Evolutionary conservation across 1,140 invertebrate species (phyloP).

Genomic region (Macrobrachium rosenbergii): DNA sequence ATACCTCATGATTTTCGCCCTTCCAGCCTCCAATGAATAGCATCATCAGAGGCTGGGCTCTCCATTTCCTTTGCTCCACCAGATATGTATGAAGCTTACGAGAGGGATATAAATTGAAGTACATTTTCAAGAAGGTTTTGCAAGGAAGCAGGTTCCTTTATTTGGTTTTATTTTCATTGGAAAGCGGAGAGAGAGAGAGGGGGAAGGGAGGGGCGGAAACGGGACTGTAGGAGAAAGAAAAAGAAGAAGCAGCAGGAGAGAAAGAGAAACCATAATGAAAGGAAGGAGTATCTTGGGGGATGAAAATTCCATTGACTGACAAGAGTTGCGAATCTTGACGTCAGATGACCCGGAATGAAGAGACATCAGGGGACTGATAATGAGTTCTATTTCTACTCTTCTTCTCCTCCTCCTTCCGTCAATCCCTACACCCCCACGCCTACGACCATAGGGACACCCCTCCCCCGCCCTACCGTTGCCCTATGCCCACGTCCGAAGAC

Average conservation of each 20-base stretch:
- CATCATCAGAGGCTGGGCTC: background rate
- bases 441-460: no score
- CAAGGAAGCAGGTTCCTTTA: background rate
- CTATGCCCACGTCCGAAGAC: no score
- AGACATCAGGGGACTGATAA: no score
- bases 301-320: background rate
- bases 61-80: conserved; percentile 20
- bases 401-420: no score
- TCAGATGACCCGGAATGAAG: conserved; percentile 1
- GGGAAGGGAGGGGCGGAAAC: no score
- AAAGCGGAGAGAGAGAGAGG: no score
- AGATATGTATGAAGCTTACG: conserved; percentile 23
- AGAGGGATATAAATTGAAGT: conserved; percentile 21
- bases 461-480: no score
- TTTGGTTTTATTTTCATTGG: background rate
- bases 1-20: background rate
- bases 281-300: conserved; percentile 2
- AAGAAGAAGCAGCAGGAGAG: no score
- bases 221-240: no score
- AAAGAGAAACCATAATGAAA: conserved; percentile 5
- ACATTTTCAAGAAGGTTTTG: background rate
- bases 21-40: background rate
- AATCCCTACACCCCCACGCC: no score
- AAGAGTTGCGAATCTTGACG: conserved; percentile 21
- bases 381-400: no score